Percentiles rank a stretch among this genome's conserved stretches.
Conservation (phyloP, 37 sponge, comb jelly and placozoan species). For the Corticium candelabrum region DNA sequence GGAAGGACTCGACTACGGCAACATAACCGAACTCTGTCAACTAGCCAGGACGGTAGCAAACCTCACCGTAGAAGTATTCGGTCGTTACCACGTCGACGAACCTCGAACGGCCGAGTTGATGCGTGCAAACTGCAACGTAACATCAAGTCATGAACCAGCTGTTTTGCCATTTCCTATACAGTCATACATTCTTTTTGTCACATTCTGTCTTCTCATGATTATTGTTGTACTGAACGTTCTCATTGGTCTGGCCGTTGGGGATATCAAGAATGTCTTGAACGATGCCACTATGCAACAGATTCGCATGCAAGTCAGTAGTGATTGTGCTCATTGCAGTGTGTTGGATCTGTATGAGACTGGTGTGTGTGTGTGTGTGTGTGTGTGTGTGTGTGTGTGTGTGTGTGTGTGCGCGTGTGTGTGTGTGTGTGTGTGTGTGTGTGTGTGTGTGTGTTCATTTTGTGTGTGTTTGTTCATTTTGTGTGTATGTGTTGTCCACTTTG, state of each 20-base stretch:
- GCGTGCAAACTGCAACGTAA: neutral
- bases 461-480: no score
- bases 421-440: no score
- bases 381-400: no score
- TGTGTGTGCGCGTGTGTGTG: no score
- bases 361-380: no score
- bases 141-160: neutral
- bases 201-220: neutral
- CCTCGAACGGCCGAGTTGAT: neutral
- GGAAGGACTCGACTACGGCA: neutral
- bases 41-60: neutral
- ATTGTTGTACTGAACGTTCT: neutral
- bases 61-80: neutral
- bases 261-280: neutral
- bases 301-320: neutral
- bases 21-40: no score
- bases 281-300: neutral
- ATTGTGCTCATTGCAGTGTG: neutral
- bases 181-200: neutral
- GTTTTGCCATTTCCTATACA: neutral
- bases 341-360: no score
- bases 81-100: no score
- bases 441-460: no score
- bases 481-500: no score
- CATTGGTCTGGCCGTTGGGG: slow-evolving; percentile 1